These are phyloP conservation scores for Copidosoma aretas DNA, from an alignment of 2,888 invertebrate genomes.

Conservation along the genomic window DNA sequence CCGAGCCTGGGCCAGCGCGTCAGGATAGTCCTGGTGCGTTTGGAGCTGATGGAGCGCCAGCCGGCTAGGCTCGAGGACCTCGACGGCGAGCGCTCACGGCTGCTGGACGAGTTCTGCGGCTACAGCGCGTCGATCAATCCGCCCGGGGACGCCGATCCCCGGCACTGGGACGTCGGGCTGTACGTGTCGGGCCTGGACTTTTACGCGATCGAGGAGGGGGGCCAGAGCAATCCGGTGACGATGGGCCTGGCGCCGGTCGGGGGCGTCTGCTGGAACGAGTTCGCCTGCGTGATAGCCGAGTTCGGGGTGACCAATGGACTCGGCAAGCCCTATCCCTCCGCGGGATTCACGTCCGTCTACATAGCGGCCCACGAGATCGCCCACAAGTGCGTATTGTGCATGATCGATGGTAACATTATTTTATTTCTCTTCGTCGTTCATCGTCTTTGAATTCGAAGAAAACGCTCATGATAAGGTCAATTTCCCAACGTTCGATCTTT, in stretches of 20 bases:
- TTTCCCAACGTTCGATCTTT: too few species aligned
- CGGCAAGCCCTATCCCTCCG: conserved; percentile 81
- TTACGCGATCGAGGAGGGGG: conserved; percentile 72
- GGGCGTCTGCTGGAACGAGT: conserved; percentile 75
- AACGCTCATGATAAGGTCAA: too few species aligned
- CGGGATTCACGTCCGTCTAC: conserved; percentile 84
- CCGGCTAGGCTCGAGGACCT: conserved; percentile 70
- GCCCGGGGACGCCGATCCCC: conserved; percentile 71
- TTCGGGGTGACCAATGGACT: conserved; percentile 76
- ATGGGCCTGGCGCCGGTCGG: conserved; percentile 85
- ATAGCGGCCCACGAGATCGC: conserved; percentile 85
- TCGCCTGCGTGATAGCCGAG: conserved; percentile 80
- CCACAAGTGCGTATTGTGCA: conserved; percentile 71
- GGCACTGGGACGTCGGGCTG: conserved; percentile 83
- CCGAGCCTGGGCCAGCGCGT: conserved; percentile 72
- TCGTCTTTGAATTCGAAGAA: too few species aligned
- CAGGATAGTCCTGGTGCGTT: conserved; percentile 73
- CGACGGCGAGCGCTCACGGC: conserved; percentile 71
- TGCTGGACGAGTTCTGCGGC: conserved; percentile 78
- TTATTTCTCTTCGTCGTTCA: too few species aligned
- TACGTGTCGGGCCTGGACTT: conserved; percentile 82
- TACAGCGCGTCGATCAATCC: conserved; percentile 74
- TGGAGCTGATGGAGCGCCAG: conserved; percentile 75
- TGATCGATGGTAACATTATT: too few species aligned
- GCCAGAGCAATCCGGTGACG: conserved; percentile 74